Evolutionary conservation across 2,113 vertebrate genomes (phyloP).

Genomic region (Nettapus auritus): DNA sequence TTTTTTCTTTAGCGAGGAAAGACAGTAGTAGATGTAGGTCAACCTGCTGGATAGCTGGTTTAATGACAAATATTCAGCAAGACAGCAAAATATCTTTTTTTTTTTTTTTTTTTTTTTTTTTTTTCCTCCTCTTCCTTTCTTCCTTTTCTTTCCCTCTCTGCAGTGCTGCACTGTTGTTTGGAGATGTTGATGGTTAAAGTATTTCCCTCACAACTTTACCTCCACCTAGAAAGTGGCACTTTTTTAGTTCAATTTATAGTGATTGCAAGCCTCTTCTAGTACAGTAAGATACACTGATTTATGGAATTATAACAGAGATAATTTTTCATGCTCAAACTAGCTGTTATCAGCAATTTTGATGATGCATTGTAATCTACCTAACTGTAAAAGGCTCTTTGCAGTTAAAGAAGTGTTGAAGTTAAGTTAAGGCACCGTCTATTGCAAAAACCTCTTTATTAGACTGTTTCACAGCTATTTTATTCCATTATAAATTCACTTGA

Average conservation of each 20-base stretch:
- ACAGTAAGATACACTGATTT: not conserved
- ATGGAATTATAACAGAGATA: not conserved
- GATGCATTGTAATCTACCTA: not conserved
- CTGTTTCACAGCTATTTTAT: not conserved
- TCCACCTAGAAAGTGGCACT: not conserved
- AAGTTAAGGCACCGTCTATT: not conserved
- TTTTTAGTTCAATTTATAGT: not conserved
- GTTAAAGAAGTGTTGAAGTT: not conserved
- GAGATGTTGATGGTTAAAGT: not conserved
- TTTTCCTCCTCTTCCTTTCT: no score
- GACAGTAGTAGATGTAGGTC: not conserved
- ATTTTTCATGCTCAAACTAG: constrained; percentile 7
- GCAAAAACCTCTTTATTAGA: not conserved
- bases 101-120: no score
- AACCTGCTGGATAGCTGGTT: not conserved
- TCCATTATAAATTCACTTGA: not conserved
- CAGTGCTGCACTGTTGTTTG: not conserved
- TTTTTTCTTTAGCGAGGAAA: not conserved
- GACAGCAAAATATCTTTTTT: not conserved
- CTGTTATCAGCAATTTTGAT: constrained; percentile 1
- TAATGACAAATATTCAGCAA: not conserved
- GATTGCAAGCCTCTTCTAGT: not conserved
- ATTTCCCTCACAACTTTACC: not conserved
- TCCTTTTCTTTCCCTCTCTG: not conserved
- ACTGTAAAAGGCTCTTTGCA: constrained; percentile 1